Evolutionary conservation across 2,113 vertebrate genomes (phyloP), one percentile per base, ranked within the genome.

Genomic region (Zeus faber): DNA sequence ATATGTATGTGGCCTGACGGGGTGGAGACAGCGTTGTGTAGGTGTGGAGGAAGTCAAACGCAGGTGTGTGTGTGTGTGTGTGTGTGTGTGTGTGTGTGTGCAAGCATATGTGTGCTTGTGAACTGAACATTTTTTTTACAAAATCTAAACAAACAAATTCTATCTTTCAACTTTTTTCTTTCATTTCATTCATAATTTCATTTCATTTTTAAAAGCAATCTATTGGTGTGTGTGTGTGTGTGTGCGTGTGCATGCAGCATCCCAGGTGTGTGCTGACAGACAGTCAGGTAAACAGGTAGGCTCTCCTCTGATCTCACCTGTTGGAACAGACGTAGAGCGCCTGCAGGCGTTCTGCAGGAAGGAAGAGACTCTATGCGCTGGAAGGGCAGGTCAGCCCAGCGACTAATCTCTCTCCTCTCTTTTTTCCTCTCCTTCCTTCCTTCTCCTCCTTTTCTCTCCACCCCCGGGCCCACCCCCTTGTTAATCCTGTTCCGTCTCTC

Each of bases 241-340:
- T 39, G 17, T 37, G 9, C n/a, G 20, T 39, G 14, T 31, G 23
- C 22, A 43, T 22, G 16, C n/a, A n/a, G n/a, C n/a, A n/a, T 67
- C 65, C 69, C 70, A 70, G 74, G 64, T 58, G 64, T 68, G 61
- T 70, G 77, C 78, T 81, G 82, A 84, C 77, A 84, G 81, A 86
- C 65, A 31, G 68, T 60, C 81, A 75, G 77, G 70, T 79, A 80
- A 82, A 84, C 79, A 76, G 77, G 74, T 68, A 81, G 76, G 47
- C 52, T 70, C 63, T 52, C 80, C 74, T 79, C 66, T 81, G 75
- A 85, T 81, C 85, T 82, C 82, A 84, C 80, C 77, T 85, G 85
- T 64, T 68, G 63, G 62, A 65, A 73, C 71, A 78, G 77, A 77
- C 71, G 55, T 56, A 27, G 17, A 44, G 9, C 7, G 17, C 41